Percentiles rank a stretch among this genome's conserved stretches.
Conservation (phyloP, 2,113 vertebrate species). For the Conger conger region DNA sequence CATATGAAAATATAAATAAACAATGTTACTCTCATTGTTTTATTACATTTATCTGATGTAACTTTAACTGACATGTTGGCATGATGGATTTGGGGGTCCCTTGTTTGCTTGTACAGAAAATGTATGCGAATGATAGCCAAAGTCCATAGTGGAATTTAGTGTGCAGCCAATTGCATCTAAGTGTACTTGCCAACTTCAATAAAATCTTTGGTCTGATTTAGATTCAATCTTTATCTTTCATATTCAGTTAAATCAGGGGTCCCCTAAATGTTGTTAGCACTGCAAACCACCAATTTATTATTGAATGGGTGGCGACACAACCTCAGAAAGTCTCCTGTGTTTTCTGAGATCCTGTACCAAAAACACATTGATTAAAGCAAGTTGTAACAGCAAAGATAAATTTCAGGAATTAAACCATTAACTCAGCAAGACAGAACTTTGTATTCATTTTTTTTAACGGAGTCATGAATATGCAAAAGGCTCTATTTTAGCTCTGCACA, state of each 20-base stretch:
- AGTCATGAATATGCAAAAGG: background rate
- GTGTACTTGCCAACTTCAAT: background rate
- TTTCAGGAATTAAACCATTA: background rate
- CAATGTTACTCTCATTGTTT: too few relatives aligned
- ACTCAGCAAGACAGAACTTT: background rate
- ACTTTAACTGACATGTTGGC: background rate
- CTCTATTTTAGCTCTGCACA: background rate
- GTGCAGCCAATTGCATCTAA: background rate
- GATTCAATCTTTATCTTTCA: background rate
- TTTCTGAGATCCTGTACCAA: background rate
- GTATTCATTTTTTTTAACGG: background rate
- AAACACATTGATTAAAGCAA: background rate
- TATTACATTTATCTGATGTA: too few relatives aligned
- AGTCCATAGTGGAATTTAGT: background rate
- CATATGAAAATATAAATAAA: too few relatives aligned
- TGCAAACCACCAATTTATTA: background rate
- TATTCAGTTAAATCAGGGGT: background rate
- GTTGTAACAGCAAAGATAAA: background rate
- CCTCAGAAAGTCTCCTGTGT: background rate
- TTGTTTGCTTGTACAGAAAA: background rate
- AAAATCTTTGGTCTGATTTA: background rate
- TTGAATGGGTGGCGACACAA: background rate
- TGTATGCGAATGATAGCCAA: background rate
- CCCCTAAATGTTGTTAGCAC: background rate
- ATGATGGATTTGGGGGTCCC: background rate